A percentile compares a stretch with the other conserved stretches of the same genome.
These are phyloP conservation scores for Cranoglanis bouderius DNA, from an alignment of 2,113 vertebrate genomes.

Conservation along the genomic window DNA sequence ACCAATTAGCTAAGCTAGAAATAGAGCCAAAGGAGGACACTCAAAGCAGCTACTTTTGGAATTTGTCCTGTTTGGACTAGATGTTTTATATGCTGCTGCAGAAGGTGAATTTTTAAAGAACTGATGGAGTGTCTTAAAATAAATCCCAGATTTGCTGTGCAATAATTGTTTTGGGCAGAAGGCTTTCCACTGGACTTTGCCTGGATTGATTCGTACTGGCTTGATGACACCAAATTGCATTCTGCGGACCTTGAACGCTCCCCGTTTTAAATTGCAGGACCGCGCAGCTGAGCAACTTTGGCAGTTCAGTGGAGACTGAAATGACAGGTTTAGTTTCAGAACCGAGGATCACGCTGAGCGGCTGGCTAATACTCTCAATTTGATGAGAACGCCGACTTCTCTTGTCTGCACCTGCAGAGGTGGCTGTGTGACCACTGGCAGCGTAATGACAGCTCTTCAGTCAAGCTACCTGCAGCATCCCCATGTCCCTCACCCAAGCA, in stretches of 20 bases:
- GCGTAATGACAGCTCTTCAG: slow-evolving; percentile 43
- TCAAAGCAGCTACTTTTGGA: slow-evolving; percentile 31
- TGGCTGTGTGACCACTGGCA: slow-evolving; percentile 43
- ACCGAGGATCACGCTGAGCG: slow-evolving; percentile 12
- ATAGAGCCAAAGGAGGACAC: slow-evolving; percentile 36
- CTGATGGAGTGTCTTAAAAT: slow-evolving; percentile 20
- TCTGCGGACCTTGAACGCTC: slow-evolving; percentile 32
- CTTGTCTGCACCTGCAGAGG: slow-evolving; percentile 43
- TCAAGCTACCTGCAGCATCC: slow-evolving; percentile 16
- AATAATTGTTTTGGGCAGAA: slow-evolving; percentile 33
- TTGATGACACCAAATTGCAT: slow-evolving; percentile 50
- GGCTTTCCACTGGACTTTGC: not conserved
- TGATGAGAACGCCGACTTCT: slow-evolving; percentile 21
- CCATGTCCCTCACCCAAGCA: slow-evolving; percentile 26
- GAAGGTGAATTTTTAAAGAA: slow-evolving; percentile 6
- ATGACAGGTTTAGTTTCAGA: slow-evolving; percentile 42
- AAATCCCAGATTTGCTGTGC: slow-evolving; percentile 30
- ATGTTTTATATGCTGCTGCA: not conserved
- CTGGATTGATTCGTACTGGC: slow-evolving; percentile 29
- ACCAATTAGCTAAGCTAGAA: slow-evolving; percentile 40
- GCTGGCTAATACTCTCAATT: slow-evolving; percentile 24
- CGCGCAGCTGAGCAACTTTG: slow-evolving; percentile 21
- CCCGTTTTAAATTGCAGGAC: slow-evolving; percentile 29
- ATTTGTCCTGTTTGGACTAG: not conserved
- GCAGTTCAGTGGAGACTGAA: slow-evolving; percentile 35